Base-by-base conservation (phyloP, 2,113 vertebrate species). In the Hydropotes inermis region DNA sequence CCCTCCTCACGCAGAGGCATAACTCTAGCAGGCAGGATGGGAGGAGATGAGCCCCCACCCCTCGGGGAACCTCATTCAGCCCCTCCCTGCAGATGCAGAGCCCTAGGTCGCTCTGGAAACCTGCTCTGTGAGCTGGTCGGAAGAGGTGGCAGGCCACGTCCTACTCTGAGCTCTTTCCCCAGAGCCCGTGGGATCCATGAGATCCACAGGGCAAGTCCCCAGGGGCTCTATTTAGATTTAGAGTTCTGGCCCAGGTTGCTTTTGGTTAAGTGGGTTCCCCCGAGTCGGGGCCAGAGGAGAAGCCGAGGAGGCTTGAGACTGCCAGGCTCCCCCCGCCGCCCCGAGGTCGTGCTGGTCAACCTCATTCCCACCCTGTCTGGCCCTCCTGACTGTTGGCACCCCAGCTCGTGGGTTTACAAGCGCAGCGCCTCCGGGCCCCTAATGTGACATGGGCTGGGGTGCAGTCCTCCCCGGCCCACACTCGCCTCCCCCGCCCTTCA, bases 391-490 rank as follows among this genome's bases (percentile, higher is more conserved):
- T 9, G 9, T n/a, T n/a, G 39, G 9, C 14, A 30, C 6, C 6
- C 5, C 27, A 50, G 16, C 33, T 7, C 13, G 0, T 1, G 7
- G 9, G 28, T 6, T 39, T 50, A 50, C 27, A 28, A 14, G 17
- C 17, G 16, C 10, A 7, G 5, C 15, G 0, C 36, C 6, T 70
- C 54, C 1, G 0, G 67, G 5, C 28, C 61, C 76, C 78, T 45
- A 0, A 2, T 1, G 2, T 45, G 28, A 3, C 1, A 3, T 87
- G 58, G 74, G 14, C 15, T 5, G 3, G 74, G 52, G 19, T 0
- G 1, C 84, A 25, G 52, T 6, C 36, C 91, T 55, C 19, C 33
- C 61, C 0, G 6, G 45, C 45, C 33, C 2, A 23, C 4, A 6
- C 17, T 33, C 1, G 30, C 30, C 57, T 55, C 19, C 36, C 16